Conservation (phyloP, 1,140 invertebrate genomes). For the Monomorium pharaonis region DNA sequence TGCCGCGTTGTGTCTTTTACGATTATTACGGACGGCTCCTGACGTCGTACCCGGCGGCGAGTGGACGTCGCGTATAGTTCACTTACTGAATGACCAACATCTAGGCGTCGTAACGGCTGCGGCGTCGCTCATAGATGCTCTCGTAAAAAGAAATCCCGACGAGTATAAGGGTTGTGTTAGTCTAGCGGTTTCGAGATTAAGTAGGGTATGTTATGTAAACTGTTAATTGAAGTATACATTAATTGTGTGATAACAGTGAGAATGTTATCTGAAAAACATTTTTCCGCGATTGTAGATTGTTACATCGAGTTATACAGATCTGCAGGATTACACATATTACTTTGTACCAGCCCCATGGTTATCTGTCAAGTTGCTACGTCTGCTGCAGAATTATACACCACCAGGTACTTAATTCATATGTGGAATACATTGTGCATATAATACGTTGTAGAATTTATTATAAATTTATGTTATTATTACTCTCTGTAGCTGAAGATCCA, state of each 20-base stretch:
- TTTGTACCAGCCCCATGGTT: conserved; percentile 99
- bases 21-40: conserved; percentile 96
- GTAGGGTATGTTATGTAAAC: conserved; percentile 91
- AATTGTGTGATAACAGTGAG: not conserved
- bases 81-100: conserved; percentile 99
- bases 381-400: conserved; percentile 99
- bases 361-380: conserved; percentile 97
- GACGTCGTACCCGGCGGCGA: conserved; percentile 98
- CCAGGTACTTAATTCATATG: conserved; percentile 88
- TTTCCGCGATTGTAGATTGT: conserved; percentile 90
- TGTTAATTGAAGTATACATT: conserved; percentile 20
- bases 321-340: conserved; percentile 99
- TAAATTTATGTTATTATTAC: conserved; percentile 1
- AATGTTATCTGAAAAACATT: conserved; percentile 18
- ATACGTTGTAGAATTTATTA: not conserved
- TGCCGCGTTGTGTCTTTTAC: conserved; percentile 97
- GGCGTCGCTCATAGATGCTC: conserved; percentile 98
- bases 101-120: conserved; percentile 99
- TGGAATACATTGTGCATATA: not conserved
- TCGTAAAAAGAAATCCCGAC: conserved; percentile 99
- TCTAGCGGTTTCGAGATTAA: conserved; percentile 98
- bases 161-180: conserved; percentile 99
- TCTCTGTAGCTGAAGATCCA: conserved; percentile 91
- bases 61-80: conserved; percentile 99
- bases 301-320: conserved; percentile 98